phyloP scores from a whole-genome alignment of 2,797 vertebrate species.

The Rhinatrema bivittatum region DNA sequence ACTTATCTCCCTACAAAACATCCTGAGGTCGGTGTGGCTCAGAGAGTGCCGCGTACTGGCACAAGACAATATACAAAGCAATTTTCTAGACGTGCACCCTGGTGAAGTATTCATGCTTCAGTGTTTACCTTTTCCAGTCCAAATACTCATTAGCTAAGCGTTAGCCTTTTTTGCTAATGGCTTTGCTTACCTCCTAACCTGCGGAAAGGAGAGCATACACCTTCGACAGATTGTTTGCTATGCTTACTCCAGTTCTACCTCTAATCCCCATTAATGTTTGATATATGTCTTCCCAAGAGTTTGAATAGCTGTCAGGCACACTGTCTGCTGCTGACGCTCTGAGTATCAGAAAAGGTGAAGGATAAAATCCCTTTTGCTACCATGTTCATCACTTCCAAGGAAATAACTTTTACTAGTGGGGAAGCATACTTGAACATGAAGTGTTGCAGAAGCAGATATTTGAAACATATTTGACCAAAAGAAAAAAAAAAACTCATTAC shows the following conservation, averaged over 20 bases:
- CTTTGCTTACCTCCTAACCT: conserved; percentile 54
- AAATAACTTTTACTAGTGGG: too few species aligned
- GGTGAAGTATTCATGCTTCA: conserved; percentile 19
- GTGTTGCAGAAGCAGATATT: too few species aligned
- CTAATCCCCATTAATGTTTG: conserved; percentile 67
- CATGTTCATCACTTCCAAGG: too few species aligned
- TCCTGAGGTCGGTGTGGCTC: too few species aligned
- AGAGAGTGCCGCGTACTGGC: too few species aligned
- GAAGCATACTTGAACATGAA: too few species aligned
- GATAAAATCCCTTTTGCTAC: too few species aligned
- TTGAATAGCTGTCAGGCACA: conserved; percentile 50
- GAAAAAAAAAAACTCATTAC: too few species aligned
- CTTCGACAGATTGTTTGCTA: conserved; percentile 48
- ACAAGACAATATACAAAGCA: too few species aligned
- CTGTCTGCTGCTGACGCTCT: conserved; percentile 38
- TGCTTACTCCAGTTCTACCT: conserved; percentile 67
- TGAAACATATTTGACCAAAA: too few species aligned
- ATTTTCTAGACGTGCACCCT: conserved; percentile 2
- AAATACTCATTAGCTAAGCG: conserved; percentile 28
- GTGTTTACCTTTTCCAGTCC: conserved; percentile 25
- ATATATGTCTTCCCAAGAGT: conserved; percentile 52
- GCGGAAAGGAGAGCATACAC: conserved; percentile 57
- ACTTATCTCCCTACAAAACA: background rate
- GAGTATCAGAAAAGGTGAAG: conserved; percentile 17
- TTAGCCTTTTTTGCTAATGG: conserved; percentile 36